These are phyloP conservation scores for Enteromius mattozi DNA, from an alignment of 2,797 vertebrate species.

Conservation along the genomic window DNA sequence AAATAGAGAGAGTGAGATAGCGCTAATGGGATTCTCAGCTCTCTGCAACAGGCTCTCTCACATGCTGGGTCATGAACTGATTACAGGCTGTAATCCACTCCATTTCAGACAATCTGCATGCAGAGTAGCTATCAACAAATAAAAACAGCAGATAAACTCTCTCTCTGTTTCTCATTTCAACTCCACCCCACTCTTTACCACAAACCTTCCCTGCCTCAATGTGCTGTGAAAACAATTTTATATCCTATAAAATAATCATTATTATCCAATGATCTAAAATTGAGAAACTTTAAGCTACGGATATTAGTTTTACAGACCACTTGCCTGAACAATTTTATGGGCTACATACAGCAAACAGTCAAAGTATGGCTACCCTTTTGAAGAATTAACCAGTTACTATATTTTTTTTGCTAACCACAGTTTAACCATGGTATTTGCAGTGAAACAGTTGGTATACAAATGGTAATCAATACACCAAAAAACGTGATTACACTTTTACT, in stretches of 20 bases:
- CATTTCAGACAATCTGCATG: slow-evolving; percentile 64
- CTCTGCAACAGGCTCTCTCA: slow-evolving; percentile 62
- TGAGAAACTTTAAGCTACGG: not conserved
- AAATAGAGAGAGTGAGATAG: slow-evolving; percentile 10
- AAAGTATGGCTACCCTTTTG: not conserved
- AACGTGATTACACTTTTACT: too few relatives aligned
- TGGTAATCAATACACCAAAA: too few relatives aligned
- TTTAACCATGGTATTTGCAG: too few relatives aligned
- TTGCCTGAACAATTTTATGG: not conserved
- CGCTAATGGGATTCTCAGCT: slow-evolving; percentile 71
- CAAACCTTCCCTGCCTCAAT: slow-evolving; percentile 14
- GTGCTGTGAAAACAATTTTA: not conserved
- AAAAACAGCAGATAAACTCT: slow-evolving; percentile 61
- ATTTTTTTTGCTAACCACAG: too few relatives aligned
- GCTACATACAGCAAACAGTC: not conserved
- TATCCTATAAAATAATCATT: not conserved
- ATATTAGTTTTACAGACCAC: slow-evolving; percentile 5
- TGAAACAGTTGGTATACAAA: too few relatives aligned
- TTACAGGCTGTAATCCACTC: slow-evolving; percentile 74
- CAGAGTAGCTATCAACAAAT: slow-evolving; percentile 57
- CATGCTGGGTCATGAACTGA: slow-evolving; percentile 72
- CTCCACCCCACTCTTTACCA: slow-evolving; percentile 45
- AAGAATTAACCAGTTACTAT: too few relatives aligned
- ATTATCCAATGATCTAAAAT: not conserved
- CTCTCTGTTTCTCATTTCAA: slow-evolving; percentile 51